Conservation (phyloP, 2,797 vertebrate species). For the Catamblyrhynchus diadema region DNA sequence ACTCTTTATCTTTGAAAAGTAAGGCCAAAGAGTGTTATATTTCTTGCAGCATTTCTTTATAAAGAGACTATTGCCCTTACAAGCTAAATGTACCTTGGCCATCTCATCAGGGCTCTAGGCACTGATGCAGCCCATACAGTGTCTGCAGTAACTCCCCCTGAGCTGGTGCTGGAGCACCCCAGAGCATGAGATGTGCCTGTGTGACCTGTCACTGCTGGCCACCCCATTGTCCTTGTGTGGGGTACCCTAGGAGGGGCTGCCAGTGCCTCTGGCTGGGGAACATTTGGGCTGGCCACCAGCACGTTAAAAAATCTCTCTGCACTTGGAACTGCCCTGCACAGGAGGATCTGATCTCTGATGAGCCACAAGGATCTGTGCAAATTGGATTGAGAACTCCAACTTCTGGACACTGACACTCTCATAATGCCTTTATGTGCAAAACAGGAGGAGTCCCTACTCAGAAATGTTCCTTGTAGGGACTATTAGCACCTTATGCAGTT, state of each 20-base stretch:
- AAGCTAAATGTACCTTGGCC: not conserved
- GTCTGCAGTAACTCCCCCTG: not conserved
- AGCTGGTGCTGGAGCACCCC: not conserved
- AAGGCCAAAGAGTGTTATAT: not conserved
- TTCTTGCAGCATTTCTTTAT: not conserved
- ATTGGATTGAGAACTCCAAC: not conserved
- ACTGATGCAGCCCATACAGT: accelerated
- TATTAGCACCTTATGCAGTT: not conserved
- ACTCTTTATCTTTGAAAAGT: not conserved
- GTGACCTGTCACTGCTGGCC: accelerated
- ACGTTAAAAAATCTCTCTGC: not conserved
- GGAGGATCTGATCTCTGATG: not conserved
- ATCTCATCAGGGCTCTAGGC: not conserved
- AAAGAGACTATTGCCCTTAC: not conserved
- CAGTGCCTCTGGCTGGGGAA: not conserved
- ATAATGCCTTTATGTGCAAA: not conserved
- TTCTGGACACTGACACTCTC: not conserved
- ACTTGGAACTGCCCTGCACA: not conserved
- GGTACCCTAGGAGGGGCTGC: not conserved
- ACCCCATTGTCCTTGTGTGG: accelerated
- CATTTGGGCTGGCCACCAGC: not conserved
- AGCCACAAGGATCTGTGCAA: not conserved
- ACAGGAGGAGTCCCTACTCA: not conserved
- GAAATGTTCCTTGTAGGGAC: not conserved
- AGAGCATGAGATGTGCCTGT: accelerated